These are phyloP conservation scores for Eulacestoma nigropectus DNA, from an alignment of 2,113 vertebrate genomes.

Conservation along the genomic window DNA sequence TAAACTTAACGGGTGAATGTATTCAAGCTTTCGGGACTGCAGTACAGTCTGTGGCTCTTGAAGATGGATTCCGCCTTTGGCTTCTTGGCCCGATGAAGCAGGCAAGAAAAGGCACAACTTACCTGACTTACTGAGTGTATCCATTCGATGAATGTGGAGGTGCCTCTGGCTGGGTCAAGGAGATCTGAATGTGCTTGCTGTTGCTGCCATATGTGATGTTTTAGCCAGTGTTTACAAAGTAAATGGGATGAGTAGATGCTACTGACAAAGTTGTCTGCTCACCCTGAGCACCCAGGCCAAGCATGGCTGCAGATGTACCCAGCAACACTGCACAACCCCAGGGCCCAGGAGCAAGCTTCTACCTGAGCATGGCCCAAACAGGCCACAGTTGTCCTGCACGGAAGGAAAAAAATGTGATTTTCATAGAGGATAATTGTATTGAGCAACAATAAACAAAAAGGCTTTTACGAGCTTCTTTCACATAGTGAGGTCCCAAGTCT, in stretches of 20 bases:
- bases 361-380: neutral
- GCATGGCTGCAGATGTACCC: neutral
- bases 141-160: rapidly evolving
- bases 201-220: neutral
- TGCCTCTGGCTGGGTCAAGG: neutral
- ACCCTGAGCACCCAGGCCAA: neutral
- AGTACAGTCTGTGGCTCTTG: neutral
- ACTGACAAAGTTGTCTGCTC: neutral
- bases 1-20: neutral
- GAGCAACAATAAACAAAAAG: conserved; percentile 6
- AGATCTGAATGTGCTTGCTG: neutral
- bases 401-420: neutral
- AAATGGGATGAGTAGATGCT: neutral
- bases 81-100: neutral
- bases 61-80: neutral
- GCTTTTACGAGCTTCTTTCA: neutral
- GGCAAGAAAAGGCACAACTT: neutral
- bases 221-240: neutral
- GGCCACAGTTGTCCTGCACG: neutral
- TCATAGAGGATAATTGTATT: neutral
- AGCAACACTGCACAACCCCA: rapidly evolving
- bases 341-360: neutral
- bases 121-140: neutral
- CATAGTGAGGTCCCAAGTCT: neutral
- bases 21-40: neutral